Base-by-base conservation (phyloP, 2,888 invertebrate genomes). In the Hyposoter dolosus region DNA sequence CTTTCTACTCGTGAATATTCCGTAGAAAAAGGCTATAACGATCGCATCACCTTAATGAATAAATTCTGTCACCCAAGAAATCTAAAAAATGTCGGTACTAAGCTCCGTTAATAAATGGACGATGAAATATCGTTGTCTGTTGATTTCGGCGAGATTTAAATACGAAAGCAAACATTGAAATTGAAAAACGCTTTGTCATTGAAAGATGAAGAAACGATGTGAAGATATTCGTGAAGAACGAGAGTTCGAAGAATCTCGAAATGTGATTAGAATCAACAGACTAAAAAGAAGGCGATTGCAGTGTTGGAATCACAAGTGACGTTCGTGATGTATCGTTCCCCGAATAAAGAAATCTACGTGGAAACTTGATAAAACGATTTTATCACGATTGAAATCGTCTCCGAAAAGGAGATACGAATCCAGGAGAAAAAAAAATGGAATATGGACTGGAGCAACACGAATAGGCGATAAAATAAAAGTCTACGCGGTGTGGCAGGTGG, bases 401-500 rank as follows among this genome's bases (percentile, higher is more conserved):
- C 60, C 60, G 15, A 15, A 28, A 23, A 15, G 3, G 3, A 19
- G 19, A 60, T 60, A 60, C 28, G 28, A 60, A 28, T 60, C 4
- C 15, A 28, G 12, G 60, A 12, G 28, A 1, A 15, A 28, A 60
- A 60, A 28, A 60, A 60, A 28, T 50, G 60, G 28, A 60, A 60
- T 60, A 28, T 60, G 60, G 60, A 28, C 15, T 60, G 60, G 60
- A 60, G 60, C 60, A 60, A 28, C 15, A 28, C 15, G 60, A 60
- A 60, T 28, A 15, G 15, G 60, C 28, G 28, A 60, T 60, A 60
- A 60, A 60, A 60, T 60, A 15, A 60, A 60, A 60, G 28, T 60
- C 60, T 28, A 56, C n/a, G 28, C 15, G 23, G 56, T 56, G 60
- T 28, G 28, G 60, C 60, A 60, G 60, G 60, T 60, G 60, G 69